Evolutionary conservation across 2,888 invertebrate species (phyloP).

Genomic region (Ophonus ardosiacus): DNA sequence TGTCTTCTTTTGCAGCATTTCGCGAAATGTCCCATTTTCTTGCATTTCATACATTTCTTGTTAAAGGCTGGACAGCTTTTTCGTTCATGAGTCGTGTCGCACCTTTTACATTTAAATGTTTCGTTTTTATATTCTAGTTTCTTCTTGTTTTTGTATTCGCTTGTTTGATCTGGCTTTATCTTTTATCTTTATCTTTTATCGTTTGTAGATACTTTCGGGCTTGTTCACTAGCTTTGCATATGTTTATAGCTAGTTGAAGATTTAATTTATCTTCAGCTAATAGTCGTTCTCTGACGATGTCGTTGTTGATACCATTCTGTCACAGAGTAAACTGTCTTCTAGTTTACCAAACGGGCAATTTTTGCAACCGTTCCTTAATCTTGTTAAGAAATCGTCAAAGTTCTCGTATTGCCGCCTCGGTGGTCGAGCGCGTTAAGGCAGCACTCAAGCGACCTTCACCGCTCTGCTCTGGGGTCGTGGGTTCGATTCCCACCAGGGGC

Average conservation of each 20-base stretch:
- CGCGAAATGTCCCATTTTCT: constrained; percentile 19
- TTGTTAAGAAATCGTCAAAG: constrained; percentile 8
- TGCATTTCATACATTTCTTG: constrained; percentile 6
- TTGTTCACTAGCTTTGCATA: background rate
- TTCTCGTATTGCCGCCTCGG: background rate
- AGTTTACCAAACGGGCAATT: constrained; percentile 18
- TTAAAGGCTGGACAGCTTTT: constrained; percentile 4
- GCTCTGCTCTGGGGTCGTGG: no score
- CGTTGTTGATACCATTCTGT: constrained; percentile 5
- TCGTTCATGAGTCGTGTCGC: background rate
- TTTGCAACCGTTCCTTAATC: constrained; percentile 6
- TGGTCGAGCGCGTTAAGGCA: no score
- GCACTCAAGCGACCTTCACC: no score
- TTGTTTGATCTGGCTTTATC: background rate
- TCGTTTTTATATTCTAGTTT: background rate
- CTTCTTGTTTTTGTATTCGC: background rate
- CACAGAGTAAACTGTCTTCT: background rate
- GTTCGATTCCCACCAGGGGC: no score
- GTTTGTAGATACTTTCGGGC: background rate
- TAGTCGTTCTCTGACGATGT: background rate
- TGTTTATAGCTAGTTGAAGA: constrained; percentile 2
- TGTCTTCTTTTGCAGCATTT: background rate
- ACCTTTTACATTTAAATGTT: constrained; percentile 23
- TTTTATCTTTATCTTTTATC: background rate
- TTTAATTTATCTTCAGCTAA: background rate